A percentile compares a stretch with the other conserved stretches of the same genome.
Conservation (phyloP, 2,888 invertebrate species). For the Opisthograptis luteolata region DNA sequence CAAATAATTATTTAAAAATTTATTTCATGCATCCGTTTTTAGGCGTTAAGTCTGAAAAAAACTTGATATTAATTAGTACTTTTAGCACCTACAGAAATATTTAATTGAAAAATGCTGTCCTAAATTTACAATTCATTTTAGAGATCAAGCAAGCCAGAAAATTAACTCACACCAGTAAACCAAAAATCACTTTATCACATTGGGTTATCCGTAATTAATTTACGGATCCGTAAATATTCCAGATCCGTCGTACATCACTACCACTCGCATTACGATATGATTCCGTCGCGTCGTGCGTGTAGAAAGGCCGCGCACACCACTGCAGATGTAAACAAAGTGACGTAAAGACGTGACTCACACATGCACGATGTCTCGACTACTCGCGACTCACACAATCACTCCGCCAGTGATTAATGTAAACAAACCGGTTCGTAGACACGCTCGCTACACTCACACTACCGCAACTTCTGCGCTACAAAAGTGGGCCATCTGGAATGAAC, state of each 20-base stretch:
- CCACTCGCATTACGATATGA: conserved; percentile 46
- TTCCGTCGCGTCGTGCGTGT: conserved; percentile 35
- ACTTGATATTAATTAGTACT: too few species aligned
- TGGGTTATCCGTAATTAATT: neutral
- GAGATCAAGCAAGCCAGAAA: too few species aligned
- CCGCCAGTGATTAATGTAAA: conserved; percentile 74
- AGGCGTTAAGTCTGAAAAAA: too few species aligned
- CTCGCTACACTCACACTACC: conserved; percentile 43
- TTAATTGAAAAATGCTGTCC: too few species aligned
- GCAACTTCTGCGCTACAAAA: conserved; percentile 47
- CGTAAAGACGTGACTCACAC: conserved; percentile 76
- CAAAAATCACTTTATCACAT: neutral
- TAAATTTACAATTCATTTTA: too few species aligned
- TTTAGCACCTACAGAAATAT: too few species aligned
- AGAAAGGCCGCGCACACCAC: conserved; percentile 48
- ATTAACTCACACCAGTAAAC: neutral
- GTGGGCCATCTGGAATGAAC: conserved; percentile 73
- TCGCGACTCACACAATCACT: conserved; percentile 53
- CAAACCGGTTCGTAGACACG: conserved; percentile 70
- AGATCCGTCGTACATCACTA: conserved; percentile 23
- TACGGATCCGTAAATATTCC: conserved; percentile 1
- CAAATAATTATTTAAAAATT: too few species aligned
- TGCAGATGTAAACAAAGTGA: conserved; percentile 78
- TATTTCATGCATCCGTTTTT: too few species aligned
- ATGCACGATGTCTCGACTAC: conserved; percentile 42